These are phyloP conservation scores for Eupithecia dodoneata DNA, from an alignment of 2,888 invertebrate species.

Conservation along the genomic window DNA sequence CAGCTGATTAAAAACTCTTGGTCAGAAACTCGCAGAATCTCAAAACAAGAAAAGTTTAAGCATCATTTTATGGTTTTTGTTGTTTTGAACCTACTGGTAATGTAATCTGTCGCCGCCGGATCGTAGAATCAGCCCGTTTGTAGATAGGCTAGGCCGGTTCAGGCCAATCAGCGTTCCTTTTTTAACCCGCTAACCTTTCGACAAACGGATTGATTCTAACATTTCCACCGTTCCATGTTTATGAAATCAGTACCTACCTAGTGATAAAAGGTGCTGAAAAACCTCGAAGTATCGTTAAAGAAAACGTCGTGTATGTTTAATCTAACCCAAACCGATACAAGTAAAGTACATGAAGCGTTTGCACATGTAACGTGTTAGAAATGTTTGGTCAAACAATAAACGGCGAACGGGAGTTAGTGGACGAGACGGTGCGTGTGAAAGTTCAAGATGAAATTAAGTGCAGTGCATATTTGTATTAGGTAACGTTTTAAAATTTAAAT, in stretches of 20 bases:
- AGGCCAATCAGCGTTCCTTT: too few relatives aligned
- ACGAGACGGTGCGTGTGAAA: conserved; percentile 57
- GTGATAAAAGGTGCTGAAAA: background rate
- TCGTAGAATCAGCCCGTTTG: too few relatives aligned
- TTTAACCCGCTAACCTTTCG: too few relatives aligned
- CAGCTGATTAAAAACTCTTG: background rate
- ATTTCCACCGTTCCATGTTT: background rate
- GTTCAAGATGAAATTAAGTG: conserved; percentile 37
- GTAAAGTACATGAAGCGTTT: conserved; percentile 3
- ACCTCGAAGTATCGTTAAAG: background rate
- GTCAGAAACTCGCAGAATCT: background rate
- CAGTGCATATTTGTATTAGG: conserved; percentile 24
- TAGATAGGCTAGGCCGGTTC: too few relatives aligned
- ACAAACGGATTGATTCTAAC: too few relatives aligned
- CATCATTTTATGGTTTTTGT: background rate
- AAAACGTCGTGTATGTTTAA: background rate
- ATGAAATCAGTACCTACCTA: background rate
- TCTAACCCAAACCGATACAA: background rate
- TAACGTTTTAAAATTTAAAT: background rate
- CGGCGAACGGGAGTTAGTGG: conserved; percentile 48
- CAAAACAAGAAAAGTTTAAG: background rate
- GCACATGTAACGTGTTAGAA: conserved; percentile 29
- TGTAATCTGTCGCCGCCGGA: too few relatives aligned
- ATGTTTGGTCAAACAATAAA: conserved; percentile 53
- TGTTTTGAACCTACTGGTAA: background rate